These are phyloP conservation scores for Schrankia costaestrigalis DNA, from an alignment of 2,888 invertebrate genomes.

Conservation along the genomic window DNA sequence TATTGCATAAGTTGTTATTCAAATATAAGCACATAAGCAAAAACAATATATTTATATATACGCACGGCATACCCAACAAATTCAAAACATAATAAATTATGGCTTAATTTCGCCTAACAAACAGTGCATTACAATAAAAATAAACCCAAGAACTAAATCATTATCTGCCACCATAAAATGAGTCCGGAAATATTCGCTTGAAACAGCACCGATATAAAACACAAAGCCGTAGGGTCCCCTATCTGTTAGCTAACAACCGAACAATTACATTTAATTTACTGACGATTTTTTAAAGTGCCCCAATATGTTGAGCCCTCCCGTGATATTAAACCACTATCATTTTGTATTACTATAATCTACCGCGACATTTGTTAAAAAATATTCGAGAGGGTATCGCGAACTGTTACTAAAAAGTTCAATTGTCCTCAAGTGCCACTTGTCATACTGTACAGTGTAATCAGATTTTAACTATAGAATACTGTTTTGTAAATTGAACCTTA, in stretches of 20 bases:
- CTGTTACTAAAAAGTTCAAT: slow-evolving; percentile 68
- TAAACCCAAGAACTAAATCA: too few relatives aligned
- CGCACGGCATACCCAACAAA: too few relatives aligned
- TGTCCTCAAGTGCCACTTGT: slow-evolving; percentile 68
- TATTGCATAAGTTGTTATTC: too few relatives aligned
- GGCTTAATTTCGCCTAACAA: too few relatives aligned
- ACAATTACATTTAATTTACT: slow-evolving; percentile 80
- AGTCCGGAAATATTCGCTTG: slow-evolving; percentile 15
- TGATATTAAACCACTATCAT: slow-evolving; percentile 52
- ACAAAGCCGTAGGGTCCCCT: slow-evolving; percentile 40
- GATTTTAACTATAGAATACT: slow-evolving; percentile 13
- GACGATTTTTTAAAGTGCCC: slow-evolving; percentile 75
- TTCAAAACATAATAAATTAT: too few relatives aligned
- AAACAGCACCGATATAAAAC: slow-evolving; percentile 23
- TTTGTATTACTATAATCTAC: slow-evolving; percentile 51
- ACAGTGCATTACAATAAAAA: too few relatives aligned
- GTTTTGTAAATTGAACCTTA: slow-evolving; percentile 13
- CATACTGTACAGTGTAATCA: slow-evolving; percentile 31
- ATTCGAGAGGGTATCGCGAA: slow-evolving; percentile 68
- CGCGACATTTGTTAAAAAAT: slow-evolving; percentile 79
- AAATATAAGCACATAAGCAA: too few relatives aligned
- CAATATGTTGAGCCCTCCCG: slow-evolving; percentile 59
- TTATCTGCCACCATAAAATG: too few relatives aligned
- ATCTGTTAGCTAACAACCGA: slow-evolving; percentile 67
- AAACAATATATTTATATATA: too few relatives aligned